Evolutionary conservation across 2,113 vertebrate species (phyloP).

Genomic region (Dendrocopos noguchii): DNA sequence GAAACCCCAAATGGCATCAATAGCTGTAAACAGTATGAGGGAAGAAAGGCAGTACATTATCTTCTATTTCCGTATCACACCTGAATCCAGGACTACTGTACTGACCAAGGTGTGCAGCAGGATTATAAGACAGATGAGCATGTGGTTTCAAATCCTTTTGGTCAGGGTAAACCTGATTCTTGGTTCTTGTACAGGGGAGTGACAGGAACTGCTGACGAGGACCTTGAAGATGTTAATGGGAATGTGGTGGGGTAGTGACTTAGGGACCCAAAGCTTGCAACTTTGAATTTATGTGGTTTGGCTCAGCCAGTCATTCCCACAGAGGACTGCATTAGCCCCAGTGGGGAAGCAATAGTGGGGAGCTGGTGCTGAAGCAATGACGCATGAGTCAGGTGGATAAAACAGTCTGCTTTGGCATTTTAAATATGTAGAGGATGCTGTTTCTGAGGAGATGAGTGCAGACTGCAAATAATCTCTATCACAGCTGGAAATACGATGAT

Average conservation of each 20-base stretch:
- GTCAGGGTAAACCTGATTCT: neutral
- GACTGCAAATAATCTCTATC: conserved; percentile 35
- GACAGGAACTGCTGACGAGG: neutral
- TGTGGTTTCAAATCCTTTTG: neutral
- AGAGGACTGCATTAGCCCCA: neutral
- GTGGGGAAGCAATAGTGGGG: neutral
- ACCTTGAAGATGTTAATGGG: neutral
- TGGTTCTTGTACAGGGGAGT: neutral
- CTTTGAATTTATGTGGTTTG: neutral
- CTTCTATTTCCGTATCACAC: neutral
- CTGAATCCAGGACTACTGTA: neutral
- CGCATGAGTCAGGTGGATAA: conserved; percentile 5
- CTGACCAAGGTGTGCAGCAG: neutral
- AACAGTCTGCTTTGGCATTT: neutral
- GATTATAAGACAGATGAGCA: neutral
- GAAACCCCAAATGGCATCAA: neutral
- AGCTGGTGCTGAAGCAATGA: neutral
- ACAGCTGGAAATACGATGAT: conserved; percentile 31
- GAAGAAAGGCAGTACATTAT: neutral
- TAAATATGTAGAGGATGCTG: neutral
- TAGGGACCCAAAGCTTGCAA: neutral
- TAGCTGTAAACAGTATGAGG: neutral
- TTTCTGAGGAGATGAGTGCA: neutral
- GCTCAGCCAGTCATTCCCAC: neutral
- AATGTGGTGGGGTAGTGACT: neutral